phyloP scores from a whole-genome alignment of 2,888 invertebrate species.

The Cheiracanthium punctorium region DNA sequence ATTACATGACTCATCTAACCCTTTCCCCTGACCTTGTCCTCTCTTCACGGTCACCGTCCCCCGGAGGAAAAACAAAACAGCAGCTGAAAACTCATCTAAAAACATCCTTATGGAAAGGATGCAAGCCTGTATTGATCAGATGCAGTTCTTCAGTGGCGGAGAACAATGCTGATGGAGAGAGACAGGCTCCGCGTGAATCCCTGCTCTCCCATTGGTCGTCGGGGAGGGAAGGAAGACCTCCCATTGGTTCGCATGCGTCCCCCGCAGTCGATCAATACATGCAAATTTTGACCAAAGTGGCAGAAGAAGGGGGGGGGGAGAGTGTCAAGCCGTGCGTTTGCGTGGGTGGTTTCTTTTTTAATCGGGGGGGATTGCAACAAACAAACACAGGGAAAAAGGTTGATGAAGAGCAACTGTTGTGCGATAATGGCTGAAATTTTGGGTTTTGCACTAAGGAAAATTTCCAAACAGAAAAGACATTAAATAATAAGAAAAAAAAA shows the following conservation, averaged over 20 bases:
- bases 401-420: not conserved
- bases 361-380: not conserved
- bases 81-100: not conserved
- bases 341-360: conserved; percentile 27
- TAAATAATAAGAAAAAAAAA: no score
- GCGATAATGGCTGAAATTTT: not conserved
- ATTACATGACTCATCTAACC: no score
- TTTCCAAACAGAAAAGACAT: not conserved
- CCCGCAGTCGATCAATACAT: conserved; percentile 33
- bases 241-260: conserved; percentile 30
- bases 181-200: not conserved
- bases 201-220: conserved; percentile 39
- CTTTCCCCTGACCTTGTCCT: not conserved
- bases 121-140: not conserved
- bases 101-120: not conserved
- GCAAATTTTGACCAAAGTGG: conserved; percentile 18
- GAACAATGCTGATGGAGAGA: conserved; percentile 2
- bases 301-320: not conserved
- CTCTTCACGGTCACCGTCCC: not conserved
- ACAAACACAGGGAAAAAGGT: not conserved
- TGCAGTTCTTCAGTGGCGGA: not conserved
- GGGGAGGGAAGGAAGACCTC: not conserved
- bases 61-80: not conserved
- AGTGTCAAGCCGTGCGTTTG: conserved; percentile 26
- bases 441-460: not conserved